Base-by-base conservation (phyloP, 2,888 invertebrate genomes). In the Exephanes ischioxanthus region DNA sequence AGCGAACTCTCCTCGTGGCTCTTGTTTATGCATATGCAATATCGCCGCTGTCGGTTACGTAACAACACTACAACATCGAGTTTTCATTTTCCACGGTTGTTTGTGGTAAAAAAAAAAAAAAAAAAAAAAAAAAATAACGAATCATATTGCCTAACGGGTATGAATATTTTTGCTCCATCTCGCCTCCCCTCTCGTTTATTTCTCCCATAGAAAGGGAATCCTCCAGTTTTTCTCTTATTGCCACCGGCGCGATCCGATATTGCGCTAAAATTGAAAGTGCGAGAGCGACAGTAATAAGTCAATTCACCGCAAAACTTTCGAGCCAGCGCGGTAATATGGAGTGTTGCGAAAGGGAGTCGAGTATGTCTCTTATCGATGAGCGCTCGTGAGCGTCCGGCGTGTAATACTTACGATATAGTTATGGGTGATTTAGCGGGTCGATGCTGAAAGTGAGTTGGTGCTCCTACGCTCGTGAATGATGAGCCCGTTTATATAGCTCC, bases 201-300 rank as follows among this genome's bases (percentile, higher is more conserved):
- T 67, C 19, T 61, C 48, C 48, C 16, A 16, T 11, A 67, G 14
- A 30, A 73, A 53, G 41, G 63, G 26, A 73, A 55, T 81, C 61
- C 55, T 41, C 63, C 16, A 33, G 45, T n/a, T 48, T 77, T 67
- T 45, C 75, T 63, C 30, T 63, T 51, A 58, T 79, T 76, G 75
- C 33, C 67, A 71, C 45, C 41, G 68, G 71, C 73, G n/a, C 48
- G 26, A 68, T 58, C 48, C 48, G 61, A 70, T 79, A 70, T 76
- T 76, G 76, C 67, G 71, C 67, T 73, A 26, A 71, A 82, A 82
- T 82, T 79, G 85, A 79, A 82, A 85, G 79, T 83, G 58, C 63
- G 66, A 76, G 70, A 79, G 63, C 63, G 72, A 75, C 58, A 58
- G 71, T 73, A 14, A 58, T 22, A 45, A 67, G 55, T 71, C 71